These are phyloP conservation scores for Rhinichthys klamathensis DNA, from an alignment of 2,113 vertebrate genomes.

Conservation along the genomic window DNA sequence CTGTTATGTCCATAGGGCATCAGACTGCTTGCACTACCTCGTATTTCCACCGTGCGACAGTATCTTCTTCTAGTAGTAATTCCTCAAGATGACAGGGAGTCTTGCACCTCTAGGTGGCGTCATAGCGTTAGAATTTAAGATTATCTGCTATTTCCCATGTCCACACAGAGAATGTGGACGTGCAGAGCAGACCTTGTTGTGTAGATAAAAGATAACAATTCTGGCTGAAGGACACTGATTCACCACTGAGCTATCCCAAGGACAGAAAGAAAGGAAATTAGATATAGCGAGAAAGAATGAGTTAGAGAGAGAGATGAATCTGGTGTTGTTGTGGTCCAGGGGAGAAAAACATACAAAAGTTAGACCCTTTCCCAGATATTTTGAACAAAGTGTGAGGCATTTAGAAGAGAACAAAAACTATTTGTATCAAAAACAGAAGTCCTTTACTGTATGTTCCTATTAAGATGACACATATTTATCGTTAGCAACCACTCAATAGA, in stretches of 20 bases:
- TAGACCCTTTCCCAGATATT: not conserved
- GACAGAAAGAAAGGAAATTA: conserved; percentile 2
- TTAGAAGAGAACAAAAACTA: not conserved
- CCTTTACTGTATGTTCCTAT: not conserved
- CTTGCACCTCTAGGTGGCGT: not conserved
- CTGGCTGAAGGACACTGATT: conserved; percentile 50
- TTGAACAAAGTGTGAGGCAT: not conserved
- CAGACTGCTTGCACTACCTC: not conserved
- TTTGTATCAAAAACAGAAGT: not conserved
- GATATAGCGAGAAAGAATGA: not conserved
- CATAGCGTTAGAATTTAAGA: not conserved
- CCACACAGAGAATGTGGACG: conserved; percentile 19
- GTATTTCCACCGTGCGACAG: not conserved
- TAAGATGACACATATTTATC: not conserved
- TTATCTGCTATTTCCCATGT: not conserved
- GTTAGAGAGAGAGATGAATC: not conserved
- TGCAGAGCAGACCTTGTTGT: not conserved
- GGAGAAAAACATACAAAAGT: not conserved
- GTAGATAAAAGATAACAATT: conserved; percentile 49
- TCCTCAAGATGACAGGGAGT: not conserved
- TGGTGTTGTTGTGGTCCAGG: not conserved
- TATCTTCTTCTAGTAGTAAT: not conserved
- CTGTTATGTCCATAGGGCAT: not conserved
- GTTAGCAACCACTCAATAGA: not conserved
- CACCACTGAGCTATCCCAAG: conserved; percentile 48